Base-by-base conservation (phyloP, 2,888 invertebrate species). In the Caprella mutica region DNA sequence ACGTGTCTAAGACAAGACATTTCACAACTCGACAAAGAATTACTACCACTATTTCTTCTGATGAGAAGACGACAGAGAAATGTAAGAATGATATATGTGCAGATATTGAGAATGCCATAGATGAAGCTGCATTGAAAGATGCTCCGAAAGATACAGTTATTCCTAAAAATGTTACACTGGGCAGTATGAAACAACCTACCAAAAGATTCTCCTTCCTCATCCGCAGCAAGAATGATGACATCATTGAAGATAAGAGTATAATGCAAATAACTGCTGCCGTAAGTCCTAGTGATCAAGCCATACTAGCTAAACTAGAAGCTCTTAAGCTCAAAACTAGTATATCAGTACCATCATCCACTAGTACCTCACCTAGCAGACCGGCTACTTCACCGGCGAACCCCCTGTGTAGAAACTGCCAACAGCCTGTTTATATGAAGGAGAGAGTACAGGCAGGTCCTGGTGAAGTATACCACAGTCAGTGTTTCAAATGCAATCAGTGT, bases 121-220 rank as follows among this genome's bases (percentile, higher is more conserved):
- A 29, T 26, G 30, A 48, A 3, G 26, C 9, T 19, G n/a, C n/a
- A n/a, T n/a, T n/a, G n/a, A n/a, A n/a, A n/a, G n/a, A n/a, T n/a
- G n/a, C n/a, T n/a, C n/a, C n/a, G n/a, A n/a, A n/a, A n/a, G n/a
- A n/a, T n/a, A n/a, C n/a, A n/a, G n/a, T n/a, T n/a, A n/a, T n/a
- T n/a, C n/a, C 24, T 17, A 9, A 30, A 29, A 48, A 27, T 14
- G 23, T 55, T 27, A 59, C 59, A 14, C 59, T 59, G 12, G 17
- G 54, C 14, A 44, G 50, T 19, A 58, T 53, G 17, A 53, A 57
- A 27, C 54, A 53, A 48, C 63, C 63, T 29, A 57, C 63, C n/a
- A 63, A 63, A 42, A 38, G 63, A 21, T 63, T 63, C 27, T 63
- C 63, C 38, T 63, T 63, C 33, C 57, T 63, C 27, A 55, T 63